Evolutionary conservation across 2,888 invertebrate genomes (phyloP).

Genomic region (Nomada flava): DNA sequence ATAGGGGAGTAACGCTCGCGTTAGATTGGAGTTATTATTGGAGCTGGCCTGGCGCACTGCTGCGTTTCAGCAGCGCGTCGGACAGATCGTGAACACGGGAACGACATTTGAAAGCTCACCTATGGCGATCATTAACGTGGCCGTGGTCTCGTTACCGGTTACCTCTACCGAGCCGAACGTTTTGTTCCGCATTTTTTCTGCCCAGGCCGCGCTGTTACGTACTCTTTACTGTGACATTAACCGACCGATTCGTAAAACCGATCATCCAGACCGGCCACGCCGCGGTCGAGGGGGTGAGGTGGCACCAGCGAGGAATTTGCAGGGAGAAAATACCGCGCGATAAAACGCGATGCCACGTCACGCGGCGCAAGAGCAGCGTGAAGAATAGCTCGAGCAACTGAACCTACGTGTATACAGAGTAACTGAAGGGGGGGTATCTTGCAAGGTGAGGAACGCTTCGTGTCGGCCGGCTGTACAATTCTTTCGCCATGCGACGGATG

Average conservation of each 20-base stretch:
- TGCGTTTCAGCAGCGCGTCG: slow-evolving; percentile 5
- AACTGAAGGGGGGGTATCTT: too few relatives aligned
- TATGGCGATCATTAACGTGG: slow-evolving; percentile 38
- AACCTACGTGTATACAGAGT: too few relatives aligned
- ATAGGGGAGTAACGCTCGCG: slow-evolving; percentile 63
- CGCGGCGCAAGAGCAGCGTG: slow-evolving; percentile 1
- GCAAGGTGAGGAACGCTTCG: too few relatives aligned
- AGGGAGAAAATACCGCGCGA: slow-evolving; percentile 26
- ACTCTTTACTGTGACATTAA: slow-evolving; percentile 11
- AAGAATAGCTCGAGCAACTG: background rate
- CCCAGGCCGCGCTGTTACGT: background rate
- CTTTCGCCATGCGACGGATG: too few relatives aligned
- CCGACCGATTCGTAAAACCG: slow-evolving; percentile 11
- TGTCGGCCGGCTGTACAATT: too few relatives aligned
- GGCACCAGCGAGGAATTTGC: slow-evolving; percentile 17
- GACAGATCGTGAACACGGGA: slow-evolving; percentile 30
- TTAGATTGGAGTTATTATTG: slow-evolving; percentile 58
- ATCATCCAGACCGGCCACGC: background rate
- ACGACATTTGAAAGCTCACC: slow-evolving; percentile 37
- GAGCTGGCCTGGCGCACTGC: background rate
- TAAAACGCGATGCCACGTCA: slow-evolving; percentile 37
- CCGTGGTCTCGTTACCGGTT: background rate
- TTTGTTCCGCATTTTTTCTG: background rate
- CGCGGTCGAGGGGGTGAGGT: slow-evolving; percentile 7
- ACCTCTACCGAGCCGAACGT: slow-evolving; percentile 22